Evolutionary conservation across 2,113 vertebrate genomes (phyloP).

Genomic region (Passer domesticus): DNA sequence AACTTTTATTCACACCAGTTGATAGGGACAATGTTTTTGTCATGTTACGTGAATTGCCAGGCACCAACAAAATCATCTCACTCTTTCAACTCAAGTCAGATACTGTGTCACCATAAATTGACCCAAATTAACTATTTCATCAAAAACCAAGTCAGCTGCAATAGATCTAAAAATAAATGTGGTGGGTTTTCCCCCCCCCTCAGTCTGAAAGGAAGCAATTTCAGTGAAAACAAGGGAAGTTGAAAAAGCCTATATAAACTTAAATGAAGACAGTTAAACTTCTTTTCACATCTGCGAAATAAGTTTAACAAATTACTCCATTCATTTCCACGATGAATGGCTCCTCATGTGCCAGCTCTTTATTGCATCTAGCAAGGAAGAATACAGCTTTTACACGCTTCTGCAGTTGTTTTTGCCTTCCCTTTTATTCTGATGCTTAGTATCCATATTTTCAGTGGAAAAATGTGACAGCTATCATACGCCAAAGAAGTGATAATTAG

Average conservation of each 20-base stretch:
- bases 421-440: conserved; percentile 48
- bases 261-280: conserved; percentile 57
- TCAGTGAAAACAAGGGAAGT: neutral
- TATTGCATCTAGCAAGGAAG: conserved; percentile 64
- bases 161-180: neutral
- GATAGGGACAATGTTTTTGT: neutral
- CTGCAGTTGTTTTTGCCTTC: conserved; percentile 55
- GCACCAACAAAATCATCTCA: neutral
- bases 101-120: neutral
- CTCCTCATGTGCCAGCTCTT: conserved; percentile 67
- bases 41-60: neutral
- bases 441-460: conserved; percentile 47
- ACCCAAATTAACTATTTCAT: neutral
- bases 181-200: too few species aligned
- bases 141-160: neutral
- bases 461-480: conserved; percentile 71
- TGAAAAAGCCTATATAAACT: conserved; percentile 16
- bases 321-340: conserved; percentile 73
- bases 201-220: neutral
- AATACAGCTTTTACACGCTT: conserved; percentile 64
- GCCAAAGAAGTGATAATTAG: conserved; percentile 68
- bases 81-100: neutral
- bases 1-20: neutral
- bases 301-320: conserved; percentile 64
- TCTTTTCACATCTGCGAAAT: conserved; percentile 47